Evolutionary conservation across 2,797 vertebrate genomes (phyloP), one percentile per base, ranked within the genome.

Genomic region (Sardinella longiceps): DNA sequence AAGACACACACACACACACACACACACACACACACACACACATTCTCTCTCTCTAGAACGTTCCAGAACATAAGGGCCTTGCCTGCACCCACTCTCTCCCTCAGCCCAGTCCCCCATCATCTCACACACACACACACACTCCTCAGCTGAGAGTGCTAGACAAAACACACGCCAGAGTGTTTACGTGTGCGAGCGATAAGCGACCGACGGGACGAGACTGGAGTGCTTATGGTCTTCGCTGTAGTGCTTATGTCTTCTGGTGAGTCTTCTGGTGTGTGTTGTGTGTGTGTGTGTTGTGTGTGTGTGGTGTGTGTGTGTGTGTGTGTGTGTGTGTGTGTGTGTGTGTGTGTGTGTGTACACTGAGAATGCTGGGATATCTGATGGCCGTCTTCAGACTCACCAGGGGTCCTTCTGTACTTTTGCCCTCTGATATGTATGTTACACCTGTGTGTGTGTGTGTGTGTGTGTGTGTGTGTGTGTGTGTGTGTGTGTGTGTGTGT

Each of bases 131-230:
- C 43, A 43, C 43, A 43, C 43, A 43, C 43, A 3, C 43, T 1
- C 43, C 30, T 74, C 25, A 74, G 66, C 30, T 33, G 66, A 14
- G 60, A 74, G 66, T 20, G 30, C 66, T 74, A 74, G 66, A 74
- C 66, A 37, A 74, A 74, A 74, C 66, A 74, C 4, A 33, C 5
- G 66, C 66, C 66, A 15, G 14, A 15, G 66, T 74, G 66, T 39
- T 74, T 74, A 74, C 66, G 18, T 37, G 66, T 33, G 66, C 12
- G 30, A 5, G 66, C 37, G 66, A 37, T 39, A 74, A 74, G 66
- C 39, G 5, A 18, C 11, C 5, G 33, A 39, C n/a, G n/a, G 10
- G 25, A 30, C n/a, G n/a, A n/a, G n/a, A n/a, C n/a, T n/a, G n/a
- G n/a, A n/a, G n/a, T 6, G 53, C 20, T 0, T n/a, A 6, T 20